Base-by-base conservation (phyloP, 2,888 invertebrate genomes). In the Subacronicta megacephala region DNA sequence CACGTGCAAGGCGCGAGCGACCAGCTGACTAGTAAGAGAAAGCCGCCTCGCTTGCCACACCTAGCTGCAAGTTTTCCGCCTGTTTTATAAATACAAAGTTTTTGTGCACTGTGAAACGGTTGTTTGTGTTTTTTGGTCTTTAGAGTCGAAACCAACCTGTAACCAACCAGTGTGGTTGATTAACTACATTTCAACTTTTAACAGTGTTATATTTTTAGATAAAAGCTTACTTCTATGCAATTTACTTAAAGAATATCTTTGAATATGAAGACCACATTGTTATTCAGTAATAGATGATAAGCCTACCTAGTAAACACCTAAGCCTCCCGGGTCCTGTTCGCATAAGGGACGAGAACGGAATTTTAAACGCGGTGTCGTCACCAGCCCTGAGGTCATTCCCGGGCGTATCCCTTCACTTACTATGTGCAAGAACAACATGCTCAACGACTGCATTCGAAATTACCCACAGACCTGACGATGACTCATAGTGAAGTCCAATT, bases 21-120 rank as follows among this genome's bases (percentile, higher is more conserved):
- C 79, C 78, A 74, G 79, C 84, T 77, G 81, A 78, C 81, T 83
- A n/a, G n/a, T n/a, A 81, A 31, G 79, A 80, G 85, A 85, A 84
- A 85, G 83, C 82, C 53, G 40, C 51, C 47, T 60, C 62, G 66
- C 63, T 67, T 58, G 77, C 81, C 82, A 73, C 83, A 75, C 83
- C 83, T 72, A 57, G 53, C 31, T 73, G 72, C 75, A 71, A 63
- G 72, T 80, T 83, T 78, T 78, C 74, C 72, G 70, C 49, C 55
- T 62, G 46, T 51, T 57, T 46, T 56, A 60, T 58, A 71, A 46
- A 56, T 58, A 57, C 47, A 49, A 41, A 36, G 36, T 52, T 63
- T 55, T 58, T 66, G 44, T 73, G 40, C 29, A 47, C 33, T 71
- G 33, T 50, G 47, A 44, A 64, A 64, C 41, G 29, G 12, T 45